Base-by-base conservation (phyloP, 1,140 invertebrate genomes). In the Papilio polytes region DNA sequence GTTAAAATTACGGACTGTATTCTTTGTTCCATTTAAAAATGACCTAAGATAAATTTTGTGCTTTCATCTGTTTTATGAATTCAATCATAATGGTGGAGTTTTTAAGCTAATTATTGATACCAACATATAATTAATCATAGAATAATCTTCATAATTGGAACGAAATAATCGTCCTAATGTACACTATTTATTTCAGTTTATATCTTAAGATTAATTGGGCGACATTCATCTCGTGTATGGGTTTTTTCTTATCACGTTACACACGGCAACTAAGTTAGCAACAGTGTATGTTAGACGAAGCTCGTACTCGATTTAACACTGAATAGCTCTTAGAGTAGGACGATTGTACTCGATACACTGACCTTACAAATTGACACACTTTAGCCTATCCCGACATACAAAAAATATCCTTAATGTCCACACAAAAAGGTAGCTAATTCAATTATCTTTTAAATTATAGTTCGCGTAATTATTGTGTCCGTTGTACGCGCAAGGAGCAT, bases 261-360 rank as follows among this genome's bases (percentile, higher is more conserved):
- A 44, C 53, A 59, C n/a, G 51, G 53, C 51, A 78, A 59, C 76
- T 56, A 78, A 78, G 74, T 77, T 77, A 77, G 76, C 76, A 78
- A 78, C 51, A 59, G 51, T 63, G 22, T 63, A 63, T 63, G 53
- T 78, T 78, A 78, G 56, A 56, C 76, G 26, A 78, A 78, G 31
- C 53, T 78, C 15, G 51, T 44, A 77, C 48, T 56, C 48, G 76
- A 59, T 78, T 78, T 41, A 78, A 78, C 76, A 78, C 41, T 78
- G 76, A 78, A 78, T 59, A 10, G 76, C 76, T 78, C 15, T 78
- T 78, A 78, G 26, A 78, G 13, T 59, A 59, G 76, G 76, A 48
- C 74, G 22, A 78, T 46, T 76, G 76, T 59, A 78, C 31, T n/a
- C 22, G 10, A 53, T 76, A 76, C 46, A 76, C 44, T 48, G 74